phyloP scores from a whole-genome alignment of 2,888 invertebrate genomes.

The Phyto melanocephala region DNA sequence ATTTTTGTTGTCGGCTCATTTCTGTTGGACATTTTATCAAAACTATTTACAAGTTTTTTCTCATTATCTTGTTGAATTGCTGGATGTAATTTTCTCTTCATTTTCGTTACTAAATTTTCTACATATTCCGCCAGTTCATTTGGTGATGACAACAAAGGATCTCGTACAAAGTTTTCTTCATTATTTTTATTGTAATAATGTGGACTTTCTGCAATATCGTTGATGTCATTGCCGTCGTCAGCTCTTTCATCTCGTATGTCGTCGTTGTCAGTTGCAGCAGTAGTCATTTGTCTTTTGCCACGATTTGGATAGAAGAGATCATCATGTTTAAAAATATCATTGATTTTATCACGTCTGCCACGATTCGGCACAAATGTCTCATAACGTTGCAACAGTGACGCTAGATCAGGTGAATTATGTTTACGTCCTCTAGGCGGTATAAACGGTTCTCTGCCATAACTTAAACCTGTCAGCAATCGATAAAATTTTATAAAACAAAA shows the following conservation, averaged over 20 bases:
- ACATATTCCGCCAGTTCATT: constrained; percentile 48
- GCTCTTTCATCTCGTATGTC: constrained; percentile 35
- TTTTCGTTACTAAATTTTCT: constrained; percentile 63
- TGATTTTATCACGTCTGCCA: constrained; percentile 77
- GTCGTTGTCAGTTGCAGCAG: constrained; percentile 9
- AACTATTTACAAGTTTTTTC: constrained; percentile 58
- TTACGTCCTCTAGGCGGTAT: constrained; percentile 78
- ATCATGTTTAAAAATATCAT: constrained; percentile 77
- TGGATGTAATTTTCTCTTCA: constrained; percentile 65
- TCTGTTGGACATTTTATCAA: constrained; percentile 53
- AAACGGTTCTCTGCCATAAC: constrained; percentile 72
- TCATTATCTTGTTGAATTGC: constrained; percentile 49
- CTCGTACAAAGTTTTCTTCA: constrained; percentile 28
- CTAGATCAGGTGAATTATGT: constrained; percentile 71
- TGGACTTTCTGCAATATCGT: constrained; percentile 24
- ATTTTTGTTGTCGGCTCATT: constrained; percentile 52
- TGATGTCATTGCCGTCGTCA: constrained; percentile 24
- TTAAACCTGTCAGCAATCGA: constrained; percentile 49
- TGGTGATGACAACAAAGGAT: constrained; percentile 33
- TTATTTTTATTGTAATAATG: constrained; percentile 13
- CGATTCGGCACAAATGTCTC: constrained; percentile 78
- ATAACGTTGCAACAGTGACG: constrained; percentile 71
- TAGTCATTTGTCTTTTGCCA: constrained; percentile 73
- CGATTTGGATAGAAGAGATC: constrained; percentile 78
- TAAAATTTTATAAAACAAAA: neutral